Percentiles rank a stretch among this genome's conserved stretches.
Conservation (phyloP, 2,113 vertebrate species). For the Rissa tridactyla region DNA sequence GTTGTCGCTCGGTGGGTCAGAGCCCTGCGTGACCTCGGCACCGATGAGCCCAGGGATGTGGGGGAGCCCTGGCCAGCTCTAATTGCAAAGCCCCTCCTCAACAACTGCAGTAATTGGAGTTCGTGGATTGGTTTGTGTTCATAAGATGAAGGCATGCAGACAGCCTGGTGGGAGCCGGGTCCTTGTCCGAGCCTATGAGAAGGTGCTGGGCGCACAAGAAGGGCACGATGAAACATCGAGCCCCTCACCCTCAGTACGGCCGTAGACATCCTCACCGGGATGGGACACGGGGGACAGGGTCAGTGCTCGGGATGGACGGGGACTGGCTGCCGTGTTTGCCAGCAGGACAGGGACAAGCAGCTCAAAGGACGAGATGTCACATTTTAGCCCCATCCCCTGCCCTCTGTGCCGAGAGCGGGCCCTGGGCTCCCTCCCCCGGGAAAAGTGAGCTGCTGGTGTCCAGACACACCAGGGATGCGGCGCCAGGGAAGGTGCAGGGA, state of each 20-base stretch:
- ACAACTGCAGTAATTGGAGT: conserved; percentile 31
- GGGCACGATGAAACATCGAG: background rate
- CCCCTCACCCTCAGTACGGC: background rate
- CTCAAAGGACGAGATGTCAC: background rate
- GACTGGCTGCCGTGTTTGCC: background rate
- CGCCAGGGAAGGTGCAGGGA: background rate
- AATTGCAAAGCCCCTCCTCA: conserved; percentile 22
- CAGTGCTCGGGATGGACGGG: background rate
- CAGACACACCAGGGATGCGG: background rate
- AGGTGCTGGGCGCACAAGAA: background rate
- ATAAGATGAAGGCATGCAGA: background rate
- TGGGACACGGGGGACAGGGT: rapidly evolving
- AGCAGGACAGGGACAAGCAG: background rate
- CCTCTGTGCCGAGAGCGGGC: rapidly evolving
- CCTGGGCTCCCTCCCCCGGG: background rate
- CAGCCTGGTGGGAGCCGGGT: background rate
- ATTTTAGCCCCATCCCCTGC: background rate
- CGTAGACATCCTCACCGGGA: rapidly evolving
- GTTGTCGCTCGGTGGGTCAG: background rate
- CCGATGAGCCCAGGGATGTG: rapidly evolving
- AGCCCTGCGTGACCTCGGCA: background rate
- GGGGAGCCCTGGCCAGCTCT: background rate
- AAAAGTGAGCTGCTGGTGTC: background rate
- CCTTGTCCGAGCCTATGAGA: background rate
- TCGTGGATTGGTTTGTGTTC: background rate